phyloP scores from a whole-genome alignment of 2,113 vertebrate genomes.

The Euleptes europaea region DNA sequence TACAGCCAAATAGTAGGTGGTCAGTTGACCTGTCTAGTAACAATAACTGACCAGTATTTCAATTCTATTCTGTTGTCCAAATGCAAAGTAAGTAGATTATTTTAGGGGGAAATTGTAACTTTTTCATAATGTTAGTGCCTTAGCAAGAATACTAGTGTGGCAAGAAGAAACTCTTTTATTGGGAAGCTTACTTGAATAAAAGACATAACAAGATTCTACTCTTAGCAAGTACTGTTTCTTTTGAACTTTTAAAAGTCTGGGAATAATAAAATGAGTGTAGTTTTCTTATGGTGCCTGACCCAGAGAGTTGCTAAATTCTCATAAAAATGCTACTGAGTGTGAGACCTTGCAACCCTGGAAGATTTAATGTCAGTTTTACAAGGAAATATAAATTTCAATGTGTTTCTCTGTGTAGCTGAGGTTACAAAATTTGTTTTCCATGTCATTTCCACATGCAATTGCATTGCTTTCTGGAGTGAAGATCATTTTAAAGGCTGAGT shows the following conservation, averaged over 20 bases:
- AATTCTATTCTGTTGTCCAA: not conserved
- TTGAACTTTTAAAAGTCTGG: not conserved
- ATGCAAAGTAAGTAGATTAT: not conserved
- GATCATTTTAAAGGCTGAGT: slow-evolving; percentile 12
- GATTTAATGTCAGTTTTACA: slow-evolving; percentile 8
- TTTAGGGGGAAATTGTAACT: not conserved
- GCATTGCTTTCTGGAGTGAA: slow-evolving; percentile 22
- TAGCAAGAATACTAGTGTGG: not conserved
- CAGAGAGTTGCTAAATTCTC: not conserved
- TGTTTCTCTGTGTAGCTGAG: not conserved
- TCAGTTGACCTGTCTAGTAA: too few species aligned
- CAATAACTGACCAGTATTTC: not conserved
- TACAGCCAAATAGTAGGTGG: too few species aligned
- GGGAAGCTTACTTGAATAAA: not conserved
- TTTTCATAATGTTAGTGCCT: not conserved
- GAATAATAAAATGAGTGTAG: slow-evolving; percentile 4
- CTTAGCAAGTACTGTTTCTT: slow-evolving; percentile 31
- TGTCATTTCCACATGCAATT: slow-evolving; percentile 35
- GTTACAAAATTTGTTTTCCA: slow-evolving; percentile 1
- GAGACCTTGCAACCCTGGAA: slow-evolving; percentile 24
- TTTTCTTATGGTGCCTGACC: slow-evolving; percentile 22
- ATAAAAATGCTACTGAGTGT: not conserved
- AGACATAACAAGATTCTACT: not conserved
- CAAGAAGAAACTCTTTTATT: not conserved
- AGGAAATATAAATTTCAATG: slow-evolving; percentile 8